Evolutionary conservation across 2,888 invertebrate species (phyloP).

Genomic region (Eupeodes luniger): DNA sequence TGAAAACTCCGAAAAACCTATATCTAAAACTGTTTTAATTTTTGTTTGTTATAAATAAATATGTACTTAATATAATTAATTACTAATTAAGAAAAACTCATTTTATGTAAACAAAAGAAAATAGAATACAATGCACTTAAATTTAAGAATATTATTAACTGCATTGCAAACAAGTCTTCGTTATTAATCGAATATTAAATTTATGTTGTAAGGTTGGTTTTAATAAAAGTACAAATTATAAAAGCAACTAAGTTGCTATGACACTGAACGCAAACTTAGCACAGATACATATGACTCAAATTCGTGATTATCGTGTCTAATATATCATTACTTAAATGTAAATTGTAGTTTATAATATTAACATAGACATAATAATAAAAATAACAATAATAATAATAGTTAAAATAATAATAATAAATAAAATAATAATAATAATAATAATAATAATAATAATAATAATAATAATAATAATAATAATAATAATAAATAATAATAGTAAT

Average conservation of each 20-base stretch:
- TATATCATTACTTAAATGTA: conserved; percentile 46
- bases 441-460: no score
- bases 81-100: not conserved
- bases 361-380: not conserved
- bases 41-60: not conserved
- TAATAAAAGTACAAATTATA: conserved; percentile 7
- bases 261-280: conserved; percentile 35
- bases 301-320: conserved; percentile 40
- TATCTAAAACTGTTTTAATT: not conserved
- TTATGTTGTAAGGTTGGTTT: conserved; percentile 63
- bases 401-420: no score
- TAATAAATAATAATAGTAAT: no score
- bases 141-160: conserved; percentile 28
- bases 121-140: not conserved
- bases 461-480: no score
- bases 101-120: conserved; percentile 38
- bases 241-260: not conserved
- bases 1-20: conserved; percentile 70
- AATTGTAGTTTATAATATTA: conserved; percentile 35
- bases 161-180: conserved; percentile 30
- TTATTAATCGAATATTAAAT: conserved; percentile 54
- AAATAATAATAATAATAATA: no score
- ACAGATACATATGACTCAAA: conserved; percentile 53
- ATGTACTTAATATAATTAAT: not conserved
- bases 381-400: not conserved